Base-by-base conservation (phyloP, 2,113 vertebrate genomes). In the Bos indicus region DNA sequence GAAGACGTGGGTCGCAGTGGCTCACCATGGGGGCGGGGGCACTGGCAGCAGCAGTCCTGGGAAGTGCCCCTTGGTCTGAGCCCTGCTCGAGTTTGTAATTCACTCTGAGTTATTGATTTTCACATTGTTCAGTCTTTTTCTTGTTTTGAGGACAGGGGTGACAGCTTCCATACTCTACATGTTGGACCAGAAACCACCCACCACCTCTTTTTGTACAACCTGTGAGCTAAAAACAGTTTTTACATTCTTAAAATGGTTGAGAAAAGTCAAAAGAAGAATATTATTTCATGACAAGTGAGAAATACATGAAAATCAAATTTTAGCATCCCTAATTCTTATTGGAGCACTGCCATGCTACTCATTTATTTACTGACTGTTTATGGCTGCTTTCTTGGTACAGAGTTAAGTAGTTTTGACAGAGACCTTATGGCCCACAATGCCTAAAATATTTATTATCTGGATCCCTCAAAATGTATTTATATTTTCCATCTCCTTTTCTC, bases 371-470 rank as follows among this genome's bases (percentile, higher is more conserved):
- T 36, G 15, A n/a, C 16, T 33, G 21, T 15, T 60, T 81, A 46
- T 56, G 59, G 62, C 12, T 78, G 30, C 57, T 90, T 90, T 82
- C 62, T 33, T 12, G 4, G 9, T 57, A 62, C 3, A 78, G 52
- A 88, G 15, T 23, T 84, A 52, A 83, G 36, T 52, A 28, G 67
- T 46, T 92, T 52, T 85, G 62, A 88, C 54, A 83, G 78, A 78
- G 54, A 80, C 12, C 57, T 86, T 59, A 52, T 36, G 77, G 33
- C 7, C 59, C 13, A 86, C 8, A 56, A 8, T 23, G 64, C 43
- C 87, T 91, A 51, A 96, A 83, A 88, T 71, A 85, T 26, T 71
- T 91, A 83, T 95, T 95, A 51, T 57, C 46, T 91, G 82, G 30
- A 15, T 97, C 6, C 19, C 19, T 56, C 51, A 64, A 74, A 25